These are phyloP conservation scores for Harmothoe impar DNA, from an alignment of 2,888 invertebrate species.

Conservation along the genomic window DNA sequence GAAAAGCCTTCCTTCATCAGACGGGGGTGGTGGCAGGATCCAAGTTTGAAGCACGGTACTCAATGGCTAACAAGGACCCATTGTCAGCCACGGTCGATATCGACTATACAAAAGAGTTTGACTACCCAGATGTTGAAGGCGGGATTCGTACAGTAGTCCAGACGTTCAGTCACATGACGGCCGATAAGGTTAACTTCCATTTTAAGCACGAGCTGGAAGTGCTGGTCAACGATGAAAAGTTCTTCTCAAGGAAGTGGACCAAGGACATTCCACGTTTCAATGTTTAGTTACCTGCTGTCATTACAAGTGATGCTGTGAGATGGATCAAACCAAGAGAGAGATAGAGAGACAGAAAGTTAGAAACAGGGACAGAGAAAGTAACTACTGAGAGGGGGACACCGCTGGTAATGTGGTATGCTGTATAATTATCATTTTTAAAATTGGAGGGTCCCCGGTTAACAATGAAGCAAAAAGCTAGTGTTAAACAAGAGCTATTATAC, in stretches of 20 bases:
- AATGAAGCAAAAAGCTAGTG: too few relatives aligned
- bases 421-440: too few relatives aligned
- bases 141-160: background rate
- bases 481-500: too few relatives aligned
- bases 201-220: conserved; percentile 28
- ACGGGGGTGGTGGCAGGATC: background rate
- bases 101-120: background rate
- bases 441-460: too few relatives aligned
- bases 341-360: too few relatives aligned
- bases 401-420: too few relatives aligned
- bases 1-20: background rate
- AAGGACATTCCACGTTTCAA: conserved; percentile 31
- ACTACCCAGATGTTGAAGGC: conserved; percentile 57
- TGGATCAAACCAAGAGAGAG: too few relatives aligned
- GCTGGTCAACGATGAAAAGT: conserved; percentile 34
- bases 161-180: conserved; percentile 31
- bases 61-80: conserved; percentile 45
- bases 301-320: too few relatives aligned
- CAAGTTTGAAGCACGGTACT: background rate
- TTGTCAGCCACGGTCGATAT: conserved; percentile 23
- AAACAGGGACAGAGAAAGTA: too few relatives aligned
- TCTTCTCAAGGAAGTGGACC: conserved; percentile 45
- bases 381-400: too few relatives aligned
- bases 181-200: conserved; percentile 20
- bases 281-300: background rate